Base-by-base conservation (phyloP, 2,888 invertebrate genomes). In the Chrysopilus asiliformis region DNA sequence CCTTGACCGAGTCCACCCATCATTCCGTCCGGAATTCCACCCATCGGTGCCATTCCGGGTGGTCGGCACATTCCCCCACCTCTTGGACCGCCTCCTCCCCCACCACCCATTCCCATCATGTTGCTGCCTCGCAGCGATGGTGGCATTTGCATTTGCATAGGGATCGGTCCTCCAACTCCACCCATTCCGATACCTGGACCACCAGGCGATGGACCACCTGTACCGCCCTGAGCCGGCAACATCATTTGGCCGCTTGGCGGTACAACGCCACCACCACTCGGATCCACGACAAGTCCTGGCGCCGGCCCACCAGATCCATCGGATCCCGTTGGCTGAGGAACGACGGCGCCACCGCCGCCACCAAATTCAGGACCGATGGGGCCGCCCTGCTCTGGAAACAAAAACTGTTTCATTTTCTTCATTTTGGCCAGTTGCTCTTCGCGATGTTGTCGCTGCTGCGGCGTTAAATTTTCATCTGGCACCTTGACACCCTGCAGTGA, bases 401-500 rank as follows among this genome's bases (percentile, higher is more conserved):
- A 64, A 71, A 90, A 79, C 58, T 89, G 84, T 51, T 91, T 85
- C 79, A 94, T 87, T 68, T 91, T 90, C 33, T 60, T 67, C 38
- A 95, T 72, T 41, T 84, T 89, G 4, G 91, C 93, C 33, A 95
- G 67, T 53, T 91, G 86, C 53, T 89, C 89, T 63, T 93, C 93
- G 41, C 95, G 74, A 58, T 91, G 89, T 44, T 90, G 87, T 37
- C 90, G 74, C 60, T 95, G 94, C 58, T 94, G 90, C 22, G 94
- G 93, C 36, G 95, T 95, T 50, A 95, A 68, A 65, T 93, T 91
- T 66, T 94, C 94, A 65, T 90, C 90, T 49, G 90, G 90, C 54
- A 91, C 84, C 72, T 91, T 89, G 31, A 89, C 85, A 48, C 81
- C 76, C 62, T 75, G 75, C 45, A 76, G 56, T 16, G 74, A 74